A percentile compares a stretch with the other conserved stretches of the same genome.
These are phyloP conservation scores for Coregonus ussuriensis DNA, from an alignment of 2,797 vertebrate species.

Conservation along the genomic window DNA sequence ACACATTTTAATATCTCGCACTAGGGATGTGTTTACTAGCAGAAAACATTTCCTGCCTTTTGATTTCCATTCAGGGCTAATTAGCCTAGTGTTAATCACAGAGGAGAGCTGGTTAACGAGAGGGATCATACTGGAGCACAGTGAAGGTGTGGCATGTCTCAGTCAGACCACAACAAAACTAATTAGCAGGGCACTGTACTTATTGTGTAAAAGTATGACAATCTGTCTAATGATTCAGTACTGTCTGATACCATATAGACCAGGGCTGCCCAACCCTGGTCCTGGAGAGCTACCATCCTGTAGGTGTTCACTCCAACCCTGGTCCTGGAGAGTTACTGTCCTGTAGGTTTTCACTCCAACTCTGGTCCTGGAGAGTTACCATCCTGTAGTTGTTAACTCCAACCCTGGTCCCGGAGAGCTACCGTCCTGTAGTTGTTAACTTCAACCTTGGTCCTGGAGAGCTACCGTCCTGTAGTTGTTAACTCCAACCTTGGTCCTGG, in stretches of 20 bases:
- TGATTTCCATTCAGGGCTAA: constrained; percentile 19
- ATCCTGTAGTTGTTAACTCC: too few species aligned
- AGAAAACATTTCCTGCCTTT: constrained; percentile 12
- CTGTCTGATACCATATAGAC: background rate
- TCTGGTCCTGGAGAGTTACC: too few species aligned
- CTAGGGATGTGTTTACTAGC: constrained; percentile 18
- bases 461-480: too few species aligned
- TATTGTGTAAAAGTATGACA: background rate
- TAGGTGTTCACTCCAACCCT: background rate
- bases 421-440: too few species aligned
- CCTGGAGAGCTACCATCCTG: background rate
- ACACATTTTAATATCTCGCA: constrained; percentile 9
- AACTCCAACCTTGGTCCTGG: too few species aligned
- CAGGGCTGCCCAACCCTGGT: background rate
- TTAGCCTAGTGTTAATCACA: constrained; percentile 1
- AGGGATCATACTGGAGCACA: background rate
- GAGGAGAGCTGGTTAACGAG: background rate
- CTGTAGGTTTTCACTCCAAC: too few species aligned
- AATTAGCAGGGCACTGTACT: background rate
- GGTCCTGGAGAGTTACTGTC: too few species aligned
- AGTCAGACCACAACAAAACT: background rate
- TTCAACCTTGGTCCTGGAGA: too few species aligned
- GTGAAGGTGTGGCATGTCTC: background rate
- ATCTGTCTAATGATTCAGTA: background rate
- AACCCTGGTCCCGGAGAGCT: too few species aligned